Evolutionary conservation across 1,140 invertebrate genomes (phyloP).

Genomic region (Cydia fagiglandana): DNA sequence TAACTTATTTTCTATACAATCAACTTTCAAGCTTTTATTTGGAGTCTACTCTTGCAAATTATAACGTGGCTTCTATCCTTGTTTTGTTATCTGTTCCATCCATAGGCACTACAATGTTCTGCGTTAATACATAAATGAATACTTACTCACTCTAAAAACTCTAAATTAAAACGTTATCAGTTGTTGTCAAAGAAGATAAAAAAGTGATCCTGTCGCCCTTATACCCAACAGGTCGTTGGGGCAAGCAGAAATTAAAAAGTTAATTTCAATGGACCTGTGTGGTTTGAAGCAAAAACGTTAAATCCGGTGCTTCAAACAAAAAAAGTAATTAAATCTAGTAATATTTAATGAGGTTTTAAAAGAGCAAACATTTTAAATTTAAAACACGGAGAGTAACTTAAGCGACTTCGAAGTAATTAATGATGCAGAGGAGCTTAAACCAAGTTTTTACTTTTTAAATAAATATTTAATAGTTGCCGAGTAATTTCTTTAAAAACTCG

Average conservation of each 20-base stretch:
- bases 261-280: background rate
- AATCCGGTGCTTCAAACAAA: background rate
- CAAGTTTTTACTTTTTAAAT: constrained; percentile 10
- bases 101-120: too few species aligned
- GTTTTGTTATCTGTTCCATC: too few species aligned
- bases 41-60: too few species aligned
- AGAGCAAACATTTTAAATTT: constrained; percentile 12
- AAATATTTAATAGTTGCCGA: background rate
- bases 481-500: background rate
- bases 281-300: background rate
- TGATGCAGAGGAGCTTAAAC: background rate
- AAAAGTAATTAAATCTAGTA: constrained; percentile 5
- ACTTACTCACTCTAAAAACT: too few species aligned
- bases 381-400: background rate
- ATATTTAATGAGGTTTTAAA: constrained; percentile 17
- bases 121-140: too few species aligned
- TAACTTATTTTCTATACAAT: too few species aligned
- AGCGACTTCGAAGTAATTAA: constrained; percentile 10
- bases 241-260: background rate
- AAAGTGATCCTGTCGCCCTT: background rate
- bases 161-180: too few species aligned
- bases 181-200: background rate
- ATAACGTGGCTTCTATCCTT: too few species aligned
- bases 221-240: constrained; percentile 5
- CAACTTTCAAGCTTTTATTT: too few species aligned